Conservation (phyloP, 2,888 invertebrate species). For the Pammene aurita region DNA sequence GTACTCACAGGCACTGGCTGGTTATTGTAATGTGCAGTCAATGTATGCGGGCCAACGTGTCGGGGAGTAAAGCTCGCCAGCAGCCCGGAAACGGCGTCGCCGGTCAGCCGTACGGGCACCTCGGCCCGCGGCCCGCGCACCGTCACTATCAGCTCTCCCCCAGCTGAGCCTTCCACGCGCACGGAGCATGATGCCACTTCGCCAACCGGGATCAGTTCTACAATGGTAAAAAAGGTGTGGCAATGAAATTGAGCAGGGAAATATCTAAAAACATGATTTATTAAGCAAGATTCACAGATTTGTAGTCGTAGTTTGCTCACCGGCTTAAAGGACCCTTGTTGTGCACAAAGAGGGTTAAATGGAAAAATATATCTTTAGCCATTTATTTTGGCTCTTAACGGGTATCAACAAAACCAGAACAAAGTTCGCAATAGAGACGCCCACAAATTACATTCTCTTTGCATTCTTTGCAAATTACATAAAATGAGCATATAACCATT, state of each 20-base stretch:
- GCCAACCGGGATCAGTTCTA: slow-evolving; percentile 93
- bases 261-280: too few relatives aligned
- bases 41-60: slow-evolving; percentile 96
- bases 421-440: too few relatives aligned
- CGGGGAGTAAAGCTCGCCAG: slow-evolving; percentile 96
- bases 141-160: slow-evolving; percentile 94
- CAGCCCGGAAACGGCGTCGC: slow-evolving; percentile 93
- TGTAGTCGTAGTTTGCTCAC: too few relatives aligned
- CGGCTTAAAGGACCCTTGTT: too few relatives aligned
- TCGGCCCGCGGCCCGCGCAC: slow-evolving; percentile 94
- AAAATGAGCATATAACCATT: too few relatives aligned
- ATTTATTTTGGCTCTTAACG: too few relatives aligned
- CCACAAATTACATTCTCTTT: too few relatives aligned
- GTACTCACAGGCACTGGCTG: slow-evolving; percentile 87
- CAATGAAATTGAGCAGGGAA: background rate
- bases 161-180: slow-evolving; percentile 81
- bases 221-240: slow-evolving; percentile 17
- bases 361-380: too few relatives aligned
- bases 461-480: too few relatives aligned
- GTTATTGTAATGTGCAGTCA: slow-evolving; percentile 95
- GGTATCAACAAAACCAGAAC: too few relatives aligned
- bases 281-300: too few relatives aligned
- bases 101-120: slow-evolving; percentile 94
- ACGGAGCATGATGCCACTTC: slow-evolving; percentile 79
- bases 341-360: too few relatives aligned